Conservation (phyloP, 2,113 vertebrate genomes). For the Ameiurus melas region DNA sequence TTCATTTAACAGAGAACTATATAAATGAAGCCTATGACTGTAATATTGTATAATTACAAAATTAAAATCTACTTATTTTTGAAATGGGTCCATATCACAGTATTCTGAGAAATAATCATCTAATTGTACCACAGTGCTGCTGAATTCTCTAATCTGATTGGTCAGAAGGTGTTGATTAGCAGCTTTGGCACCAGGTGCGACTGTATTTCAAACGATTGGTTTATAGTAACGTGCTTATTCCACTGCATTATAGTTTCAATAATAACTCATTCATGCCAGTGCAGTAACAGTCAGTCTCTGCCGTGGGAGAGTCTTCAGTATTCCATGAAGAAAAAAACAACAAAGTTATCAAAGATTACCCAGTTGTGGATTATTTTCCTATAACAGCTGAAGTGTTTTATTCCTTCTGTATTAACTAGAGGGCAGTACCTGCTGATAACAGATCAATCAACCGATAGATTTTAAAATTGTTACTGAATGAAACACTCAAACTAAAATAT, state of each 20-base stretch:
- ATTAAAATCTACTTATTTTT: not conserved
- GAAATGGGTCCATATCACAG: not conserved
- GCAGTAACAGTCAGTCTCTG: not conserved
- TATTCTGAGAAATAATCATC: not conserved
- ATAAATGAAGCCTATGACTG: not conserved
- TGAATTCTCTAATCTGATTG: not conserved
- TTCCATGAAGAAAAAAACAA: not conserved
- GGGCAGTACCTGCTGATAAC: not conserved
- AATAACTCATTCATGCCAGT: no score
- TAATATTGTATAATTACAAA: not conserved
- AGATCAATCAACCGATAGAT: no score
- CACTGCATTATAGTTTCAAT: not conserved
- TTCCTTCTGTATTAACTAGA: not conserved
- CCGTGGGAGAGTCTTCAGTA: not conserved
- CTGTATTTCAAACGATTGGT: not conserved
- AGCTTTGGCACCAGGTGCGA: not conserved
- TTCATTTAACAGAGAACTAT: not conserved
- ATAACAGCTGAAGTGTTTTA: not conserved
- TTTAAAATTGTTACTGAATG: no score
- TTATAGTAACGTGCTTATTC: not conserved
- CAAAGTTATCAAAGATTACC: not conserved
- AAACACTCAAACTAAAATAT: no score
- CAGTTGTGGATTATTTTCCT: not conserved
- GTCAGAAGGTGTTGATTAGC: not conserved
- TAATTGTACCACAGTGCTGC: not conserved